phyloP scores from a whole-genome alignment of 2,888 invertebrate species.

The Noctua janthina region DNA sequence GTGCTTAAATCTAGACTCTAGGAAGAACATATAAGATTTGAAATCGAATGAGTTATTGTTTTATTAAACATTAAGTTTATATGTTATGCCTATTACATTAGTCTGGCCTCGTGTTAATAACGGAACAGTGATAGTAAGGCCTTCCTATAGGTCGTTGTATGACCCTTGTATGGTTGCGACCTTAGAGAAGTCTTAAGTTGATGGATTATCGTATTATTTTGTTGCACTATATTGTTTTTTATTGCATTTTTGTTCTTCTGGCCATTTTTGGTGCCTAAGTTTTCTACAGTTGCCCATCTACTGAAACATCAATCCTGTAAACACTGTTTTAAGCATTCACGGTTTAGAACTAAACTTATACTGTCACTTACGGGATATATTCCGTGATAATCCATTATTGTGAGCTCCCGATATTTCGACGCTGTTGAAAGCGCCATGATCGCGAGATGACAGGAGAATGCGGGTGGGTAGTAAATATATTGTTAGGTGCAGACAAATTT shows the following conservation, averaged over 20 bases:
- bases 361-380: no score
- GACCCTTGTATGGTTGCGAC: slow-evolving; percentile 39
- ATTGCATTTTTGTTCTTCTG: not conserved
- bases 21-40: not conserved
- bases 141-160: slow-evolving; percentile 55
- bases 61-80: slow-evolving; percentile 4
- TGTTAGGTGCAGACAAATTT: no score
- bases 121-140: slow-evolving; percentile 55
- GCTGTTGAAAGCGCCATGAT: no score
- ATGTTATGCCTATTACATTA: slow-evolving; percentile 34
- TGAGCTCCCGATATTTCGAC: no score
- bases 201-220: slow-evolving; percentile 34
- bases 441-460: no score
- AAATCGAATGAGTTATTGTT: not conserved
- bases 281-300: not conserved
- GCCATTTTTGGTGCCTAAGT: not conserved
- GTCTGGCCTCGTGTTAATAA: slow-evolving; percentile 54
- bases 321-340: no score
- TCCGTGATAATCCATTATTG: no score
- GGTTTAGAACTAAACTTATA: no score
- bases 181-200: slow-evolving; percentile 40
- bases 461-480: no score
- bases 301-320: not conserved
- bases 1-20: slow-evolving; percentile 39
- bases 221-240: slow-evolving; percentile 9